Evolutionary conservation across 2,888 invertebrate genomes (phyloP).

Genomic region (Mythimna lalbum): DNA sequence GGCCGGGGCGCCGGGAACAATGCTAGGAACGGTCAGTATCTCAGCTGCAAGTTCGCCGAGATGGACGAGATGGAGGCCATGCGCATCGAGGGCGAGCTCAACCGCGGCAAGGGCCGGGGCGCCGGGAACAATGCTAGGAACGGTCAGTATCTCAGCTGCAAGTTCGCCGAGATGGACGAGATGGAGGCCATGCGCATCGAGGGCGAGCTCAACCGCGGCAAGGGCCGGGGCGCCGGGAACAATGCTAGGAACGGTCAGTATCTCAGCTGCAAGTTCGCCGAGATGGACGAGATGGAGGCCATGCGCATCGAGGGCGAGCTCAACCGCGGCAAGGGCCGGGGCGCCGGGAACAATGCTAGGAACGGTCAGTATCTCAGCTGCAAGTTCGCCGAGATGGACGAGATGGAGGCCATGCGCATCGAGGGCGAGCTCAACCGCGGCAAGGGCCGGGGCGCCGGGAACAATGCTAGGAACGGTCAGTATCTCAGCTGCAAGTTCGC

Average conservation of each 20-base stretch:
- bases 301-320: constrained; percentile 98
- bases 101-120: constrained; percentile 91
- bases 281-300: constrained; percentile 99
- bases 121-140: constrained; percentile 76
- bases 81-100: constrained; percentile 97
- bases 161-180: constrained; percentile 99
- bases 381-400: constrained; percentile 99
- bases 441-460: constrained; percentile 82
- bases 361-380: constrained; percentile 87
- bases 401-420: constrained; percentile 98
- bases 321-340: constrained; percentile 92
- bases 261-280: constrained; percentile 96
- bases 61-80: constrained; percentile 99
- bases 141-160: constrained; percentile 90
- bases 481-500: constrained; percentile 94
- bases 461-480: constrained; percentile 79
- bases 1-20: constrained; percentile 78
- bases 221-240: constrained; percentile 79
- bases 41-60: constrained; percentile 97
- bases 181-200: constrained; percentile 99
- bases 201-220: constrained; percentile 95
- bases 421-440: constrained; percentile 97
- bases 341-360: constrained; percentile 72
- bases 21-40: constrained; percentile 78
- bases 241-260: constrained; percentile 79